Evolutionary conservation across 1,140 invertebrate species (phyloP), one percentile per base, ranked within the genome.

Genomic region (Belonocnema kinseyi): DNA sequence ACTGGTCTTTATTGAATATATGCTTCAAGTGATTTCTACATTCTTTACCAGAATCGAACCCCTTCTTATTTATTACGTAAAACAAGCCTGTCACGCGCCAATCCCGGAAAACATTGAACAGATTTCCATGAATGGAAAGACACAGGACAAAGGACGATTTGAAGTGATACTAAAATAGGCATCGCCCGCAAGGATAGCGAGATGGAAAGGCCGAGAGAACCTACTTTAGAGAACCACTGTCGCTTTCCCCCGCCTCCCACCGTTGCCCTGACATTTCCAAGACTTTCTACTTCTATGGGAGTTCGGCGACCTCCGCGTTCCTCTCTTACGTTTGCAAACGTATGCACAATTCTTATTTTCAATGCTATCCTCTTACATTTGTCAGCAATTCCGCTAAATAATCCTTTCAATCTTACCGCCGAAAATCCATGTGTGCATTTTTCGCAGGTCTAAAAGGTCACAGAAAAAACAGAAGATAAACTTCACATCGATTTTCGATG

Each of bases 231-330:
- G 86, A 88, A 87, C 85, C 83, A 81, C 86, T 85, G 85, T 85
- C 84, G 83, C 87, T 88, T 90, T 89, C 85, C 87, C 87, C 85
- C 81, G 82, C 10, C 85, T 86, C 87, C 85, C 81, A 82, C 10
- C 82, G 74, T 87, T 79, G 87, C 87, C 85, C 86, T 91, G 90
- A 90, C 90, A 91, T 90, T 91, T 90, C 77, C 85, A 89, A 88
- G 88, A 90, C 89, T 90, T 91, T 90, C 89, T 90, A 91, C 87
- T 90, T 87, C 82, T 82, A 83, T 75, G 72, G 72, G 82, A 86
- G 87, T 88, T 88, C 86, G 81, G 75, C 83, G 86, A 87, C 83
- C 86, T 74, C 50, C n/a, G 54, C 54, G 50, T 75, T 78, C 10
- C 33, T 66, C 61, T 66, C 61, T 66, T 40, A 66, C 61, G 61